Evolutionary conservation across 53 echinoderm and acorn worm species (phyloP).

Genomic region (Temnopleurus reevesii): DNA sequence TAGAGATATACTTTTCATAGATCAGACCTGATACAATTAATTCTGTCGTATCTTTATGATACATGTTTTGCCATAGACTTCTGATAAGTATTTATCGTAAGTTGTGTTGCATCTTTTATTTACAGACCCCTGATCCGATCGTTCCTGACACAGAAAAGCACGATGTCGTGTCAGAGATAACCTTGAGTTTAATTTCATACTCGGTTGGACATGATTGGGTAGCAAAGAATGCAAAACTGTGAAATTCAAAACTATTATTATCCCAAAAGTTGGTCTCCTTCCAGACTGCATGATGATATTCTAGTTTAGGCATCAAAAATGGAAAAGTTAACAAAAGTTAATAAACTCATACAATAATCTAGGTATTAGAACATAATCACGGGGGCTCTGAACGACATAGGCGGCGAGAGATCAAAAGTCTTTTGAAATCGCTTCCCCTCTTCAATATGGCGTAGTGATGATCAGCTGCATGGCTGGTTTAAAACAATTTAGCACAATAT

Average conservation of each 20-base stretch:
- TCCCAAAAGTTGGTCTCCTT: constrained; percentile 1
- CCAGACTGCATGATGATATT: neutral
- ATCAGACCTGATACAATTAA: no score
- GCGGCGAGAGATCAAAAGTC: neutral
- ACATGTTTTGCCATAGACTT: no score
- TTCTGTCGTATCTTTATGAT: no score
- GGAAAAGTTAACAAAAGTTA: no score
- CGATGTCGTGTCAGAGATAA: neutral
- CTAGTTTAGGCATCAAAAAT: neutral
- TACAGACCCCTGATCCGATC: no score
- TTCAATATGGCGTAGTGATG: neutral
- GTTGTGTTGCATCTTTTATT: no score
- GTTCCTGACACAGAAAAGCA: no score
- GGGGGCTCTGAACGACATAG: neutral
- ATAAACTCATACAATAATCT: no score
- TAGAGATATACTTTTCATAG: no score
- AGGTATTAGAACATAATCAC: neutral
- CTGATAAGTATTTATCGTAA: no score
- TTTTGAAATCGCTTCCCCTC: neutral
- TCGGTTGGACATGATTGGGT: constrained; percentile 30
- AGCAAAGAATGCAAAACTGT: constrained; percentile 7
- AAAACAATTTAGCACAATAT: constrained; percentile 15
- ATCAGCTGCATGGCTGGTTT: neutral
- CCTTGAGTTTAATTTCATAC: constrained; percentile 39
- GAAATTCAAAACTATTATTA: constrained; percentile 31